phyloP scores from a whole-genome alignment of 2,888 invertebrate genomes.

The Trichopria drosophilae region DNA sequence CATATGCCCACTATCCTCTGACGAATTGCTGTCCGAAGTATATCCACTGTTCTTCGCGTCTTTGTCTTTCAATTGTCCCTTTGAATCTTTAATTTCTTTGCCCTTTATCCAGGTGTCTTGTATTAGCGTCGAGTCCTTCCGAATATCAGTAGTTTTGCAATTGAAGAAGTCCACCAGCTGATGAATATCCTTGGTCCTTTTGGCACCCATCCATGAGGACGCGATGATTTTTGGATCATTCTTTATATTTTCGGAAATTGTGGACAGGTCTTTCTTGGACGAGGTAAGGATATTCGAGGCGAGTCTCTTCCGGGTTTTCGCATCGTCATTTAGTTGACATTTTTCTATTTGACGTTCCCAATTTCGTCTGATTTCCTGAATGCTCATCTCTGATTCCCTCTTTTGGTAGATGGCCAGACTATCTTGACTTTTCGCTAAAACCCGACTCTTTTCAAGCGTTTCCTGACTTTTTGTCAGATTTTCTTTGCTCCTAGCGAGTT shows the following conservation, averaged over 20 bases:
- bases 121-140: too few species aligned
- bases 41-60: slow-evolving; percentile 51
- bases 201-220: slow-evolving; percentile 27
- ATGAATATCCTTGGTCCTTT: slow-evolving; percentile 51
- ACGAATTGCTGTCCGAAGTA: slow-evolving; percentile 67
- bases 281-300: slow-evolving; percentile 33
- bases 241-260: slow-evolving; percentile 21
- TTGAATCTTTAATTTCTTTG: slow-evolving; percentile 30
- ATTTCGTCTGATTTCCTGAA: slow-evolving; percentile 50
- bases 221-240: background rate
- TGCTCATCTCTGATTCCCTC: slow-evolving; percentile 42
- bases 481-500: slow-evolving; percentile 31
- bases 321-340: slow-evolving; percentile 21
- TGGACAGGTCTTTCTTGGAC: slow-evolving; percentile 27
- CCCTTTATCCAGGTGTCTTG: slow-evolving; percentile 43
- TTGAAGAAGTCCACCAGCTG: slow-evolving; percentile 56
- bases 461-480: slow-evolving; percentile 24
- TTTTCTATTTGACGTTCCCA: slow-evolving; percentile 51
- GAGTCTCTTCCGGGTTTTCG: background rate
- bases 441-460: slow-evolving; percentile 34
- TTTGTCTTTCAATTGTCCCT: slow-evolving; percentile 34
- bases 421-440: slow-evolving; percentile 45
- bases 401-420: slow-evolving; percentile 30
- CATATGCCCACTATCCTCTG: slow-evolving; percentile 81
- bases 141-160: slow-evolving; percentile 52